Conservation (phyloP, 2,113 vertebrate genomes). For the Regulus satrapa region DNA sequence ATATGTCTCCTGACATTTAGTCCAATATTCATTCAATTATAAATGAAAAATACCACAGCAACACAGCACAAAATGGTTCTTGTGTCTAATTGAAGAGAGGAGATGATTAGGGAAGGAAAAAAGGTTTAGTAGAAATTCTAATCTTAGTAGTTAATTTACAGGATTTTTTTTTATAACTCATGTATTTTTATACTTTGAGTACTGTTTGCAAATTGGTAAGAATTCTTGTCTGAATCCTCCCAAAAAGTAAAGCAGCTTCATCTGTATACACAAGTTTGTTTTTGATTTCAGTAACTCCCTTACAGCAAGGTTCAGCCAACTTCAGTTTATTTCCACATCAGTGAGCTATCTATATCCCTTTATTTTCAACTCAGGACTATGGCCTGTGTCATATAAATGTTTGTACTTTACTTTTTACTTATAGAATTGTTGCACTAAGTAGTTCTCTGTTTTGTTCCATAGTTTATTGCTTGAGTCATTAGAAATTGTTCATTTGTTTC, state of each 20-base stretch:
- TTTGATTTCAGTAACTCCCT: slow-evolving; percentile 53
- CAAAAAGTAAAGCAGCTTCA: slow-evolving; percentile 35
- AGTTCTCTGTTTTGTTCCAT: not conserved
- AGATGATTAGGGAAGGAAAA: accelerated
- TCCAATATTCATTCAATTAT: not conserved
- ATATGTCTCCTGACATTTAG: not conserved
- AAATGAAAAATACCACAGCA: not conserved
- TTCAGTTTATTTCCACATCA: slow-evolving; percentile 54
- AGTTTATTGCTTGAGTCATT: not conserved
- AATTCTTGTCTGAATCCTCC: slow-evolving; percentile 20
- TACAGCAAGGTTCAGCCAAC: slow-evolving; percentile 34
- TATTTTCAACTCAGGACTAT: slow-evolving; percentile 1
- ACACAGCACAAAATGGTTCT: not conserved
- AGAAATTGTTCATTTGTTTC: slow-evolving; percentile 53
- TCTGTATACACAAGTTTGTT: slow-evolving; percentile 6
- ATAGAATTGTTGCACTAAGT: slow-evolving; percentile 17
- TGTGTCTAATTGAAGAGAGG: not conserved
- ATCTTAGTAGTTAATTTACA: not conserved
- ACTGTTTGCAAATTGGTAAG: not conserved
- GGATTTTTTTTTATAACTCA: not conserved
- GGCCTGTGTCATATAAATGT: not conserved
- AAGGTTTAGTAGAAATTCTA: not conserved
- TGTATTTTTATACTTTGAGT: not conserved
- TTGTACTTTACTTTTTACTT: slow-evolving; percentile 54
- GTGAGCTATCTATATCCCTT: slow-evolving; percentile 32